Base-by-base conservation (phyloP, 2,888 invertebrate species). In the Hypercompe scribonia region DNA sequence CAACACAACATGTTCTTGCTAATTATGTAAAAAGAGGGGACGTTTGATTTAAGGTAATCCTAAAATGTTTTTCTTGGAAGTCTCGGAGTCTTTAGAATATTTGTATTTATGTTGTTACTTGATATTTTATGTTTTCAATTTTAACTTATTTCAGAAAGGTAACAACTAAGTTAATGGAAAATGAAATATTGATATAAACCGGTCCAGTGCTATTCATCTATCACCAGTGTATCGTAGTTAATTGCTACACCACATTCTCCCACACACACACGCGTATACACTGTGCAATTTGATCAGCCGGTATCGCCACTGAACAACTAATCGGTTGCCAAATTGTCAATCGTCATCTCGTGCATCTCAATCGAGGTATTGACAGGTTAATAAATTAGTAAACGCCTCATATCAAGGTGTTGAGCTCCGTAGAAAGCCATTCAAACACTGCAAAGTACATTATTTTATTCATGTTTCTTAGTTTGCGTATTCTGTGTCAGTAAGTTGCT, bases 341-440 rank as follows among this genome's bases (percentile, higher is more conserved):
- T 54, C 64, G 63, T 42, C 36, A n/a, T 21, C 13, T 36, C 65
- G 39, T 58, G 28, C 18, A 68, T 65, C 39, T 69, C 68, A 54
- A 73, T 72, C 42, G 66, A 64, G n/a, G 65, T 61, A 54, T 34
- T 68, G 39, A 50, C 50, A 70, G 24, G 33, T 68, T 70, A 71
- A 77, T 75, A 31, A 66, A 66, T 66, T 61, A 54, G 54, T 71
- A 74, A 75, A 71, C 65, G 69, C 66, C 50, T 73, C 72, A 68
- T 68, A 66, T 58, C 54, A 54, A 71, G 36, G 71, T 34, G 11
- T n/a, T 39, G 36, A 71, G 31, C 65, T 58, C 54, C 39, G 3
- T 18, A 34, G 7, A 71, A 65, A 58, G 65, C 13, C 31, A 54
- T 24, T 34, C 58, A 54, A 24, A 39, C 71, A 54, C 11, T 58